phyloP scores from a whole-genome alignment of 2,113 vertebrate genomes.

The Turnix velox region DNA sequence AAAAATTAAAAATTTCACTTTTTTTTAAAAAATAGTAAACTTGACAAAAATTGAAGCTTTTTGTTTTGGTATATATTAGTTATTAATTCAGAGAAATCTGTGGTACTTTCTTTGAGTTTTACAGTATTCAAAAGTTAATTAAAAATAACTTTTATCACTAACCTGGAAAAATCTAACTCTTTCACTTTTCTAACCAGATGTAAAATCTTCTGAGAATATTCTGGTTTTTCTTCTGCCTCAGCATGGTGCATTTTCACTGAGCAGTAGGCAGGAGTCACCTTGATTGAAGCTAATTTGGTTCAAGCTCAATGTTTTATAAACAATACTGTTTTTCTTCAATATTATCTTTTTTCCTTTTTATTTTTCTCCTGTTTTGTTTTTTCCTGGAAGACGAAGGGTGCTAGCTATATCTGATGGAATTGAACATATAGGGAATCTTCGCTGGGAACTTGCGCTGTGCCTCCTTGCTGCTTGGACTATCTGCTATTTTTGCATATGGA shows the following conservation, averaged over 20 bases:
- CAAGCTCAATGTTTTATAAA: background rate
- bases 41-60: background rate
- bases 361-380: background rate
- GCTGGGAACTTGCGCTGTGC: constrained; percentile 95
- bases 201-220: background rate
- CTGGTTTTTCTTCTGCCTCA: accelerated
- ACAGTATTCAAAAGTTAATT: background rate
- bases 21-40: background rate
- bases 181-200: background rate
- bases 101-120: background rate
- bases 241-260: background rate
- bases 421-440: constrained; percentile 89
- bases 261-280: accelerated
- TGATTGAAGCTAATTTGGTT: background rate
- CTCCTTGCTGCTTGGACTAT: constrained; percentile 95
- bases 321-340: background rate
- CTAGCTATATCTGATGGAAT: constrained; percentile 93
- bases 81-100: background rate
- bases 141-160: accelerated
- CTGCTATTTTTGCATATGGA: constrained; percentile 99
- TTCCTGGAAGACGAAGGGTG: constrained; percentile 81
- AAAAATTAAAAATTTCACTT: background rate
- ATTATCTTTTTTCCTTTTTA: background rate
- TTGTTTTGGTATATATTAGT: background rate
- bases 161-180: background rate